Conservation (phyloP, 2,113 vertebrate genomes). For the Myotis yumanensis region DNA sequence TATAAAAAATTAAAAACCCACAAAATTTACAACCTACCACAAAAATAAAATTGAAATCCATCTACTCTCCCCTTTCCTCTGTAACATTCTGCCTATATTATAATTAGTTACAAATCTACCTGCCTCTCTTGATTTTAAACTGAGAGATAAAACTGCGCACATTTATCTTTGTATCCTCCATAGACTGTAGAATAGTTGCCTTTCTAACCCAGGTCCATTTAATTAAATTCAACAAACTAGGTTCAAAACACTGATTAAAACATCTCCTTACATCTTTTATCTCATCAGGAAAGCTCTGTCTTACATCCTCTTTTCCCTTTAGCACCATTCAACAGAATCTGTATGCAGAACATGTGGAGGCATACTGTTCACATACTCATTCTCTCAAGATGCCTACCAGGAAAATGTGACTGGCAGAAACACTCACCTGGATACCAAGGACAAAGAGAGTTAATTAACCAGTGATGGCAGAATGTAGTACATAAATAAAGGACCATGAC, state of each 20-base stretch:
- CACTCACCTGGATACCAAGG: constrained; percentile 12
- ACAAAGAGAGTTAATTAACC: constrained; percentile 48
- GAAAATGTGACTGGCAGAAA: neutral
- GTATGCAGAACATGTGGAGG: neutral
- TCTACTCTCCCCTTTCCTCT: neutral
- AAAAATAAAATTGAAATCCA: constrained; percentile 15
- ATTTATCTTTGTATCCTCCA: constrained; percentile 5
- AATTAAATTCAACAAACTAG: constrained; percentile 43
- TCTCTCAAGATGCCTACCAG: neutral
- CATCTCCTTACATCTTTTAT: neutral
- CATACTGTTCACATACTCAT: neutral
- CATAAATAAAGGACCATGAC: neutral
- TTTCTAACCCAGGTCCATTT: constrained; percentile 19
- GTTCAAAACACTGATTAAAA: constrained; percentile 13
- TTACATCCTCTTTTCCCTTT: neutral
- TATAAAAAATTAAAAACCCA: neutral
- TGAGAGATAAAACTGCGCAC: neutral
- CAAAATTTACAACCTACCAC: neutral
- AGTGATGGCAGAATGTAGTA: neutral
- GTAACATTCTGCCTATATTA: neutral
- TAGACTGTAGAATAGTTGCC: neutral
- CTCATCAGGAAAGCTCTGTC: neutral
- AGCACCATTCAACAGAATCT: neutral
- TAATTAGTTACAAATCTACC: neutral
- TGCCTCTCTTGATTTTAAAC: constrained; percentile 12